A percentile compares a stretch with the other conserved stretches of the same genome.
phyloP scores from a whole-genome alignment of 2,888 invertebrate genomes.

The Spilarctia lutea region DNA sequence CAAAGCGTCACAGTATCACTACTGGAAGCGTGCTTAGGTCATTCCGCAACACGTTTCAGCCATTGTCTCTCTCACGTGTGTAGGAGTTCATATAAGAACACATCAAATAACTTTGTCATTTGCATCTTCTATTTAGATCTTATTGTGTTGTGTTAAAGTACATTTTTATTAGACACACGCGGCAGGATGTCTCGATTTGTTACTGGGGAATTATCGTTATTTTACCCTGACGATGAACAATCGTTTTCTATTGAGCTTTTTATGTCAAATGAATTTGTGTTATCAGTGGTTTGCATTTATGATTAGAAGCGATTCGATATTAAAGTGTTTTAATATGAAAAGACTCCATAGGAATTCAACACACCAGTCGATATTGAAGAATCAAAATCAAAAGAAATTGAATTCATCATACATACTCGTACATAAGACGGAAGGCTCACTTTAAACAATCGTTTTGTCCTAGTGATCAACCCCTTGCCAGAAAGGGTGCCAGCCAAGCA shows the following conservation, averaged over 20 bases:
- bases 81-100: slow-evolving; percentile 63
- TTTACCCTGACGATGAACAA: slow-evolving; percentile 48
- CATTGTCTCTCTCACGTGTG: slow-evolving; percentile 73
- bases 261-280: slow-evolving; percentile 25
- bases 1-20: slow-evolving; percentile 41
- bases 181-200: slow-evolving; percentile 61
- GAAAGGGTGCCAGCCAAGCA: no score
- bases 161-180: slow-evolving; percentile 38
- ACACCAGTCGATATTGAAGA: no score
- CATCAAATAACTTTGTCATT: slow-evolving; percentile 52
- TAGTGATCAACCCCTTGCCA: no score
- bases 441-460: not conserved
- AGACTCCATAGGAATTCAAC: not conserved
- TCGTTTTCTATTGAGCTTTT: slow-evolving; percentile 39
- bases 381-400: no score
- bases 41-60: slow-evolving; percentile 59
- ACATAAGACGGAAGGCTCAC: no score
- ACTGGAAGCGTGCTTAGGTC: slow-evolving; percentile 51
- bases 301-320: not conserved
- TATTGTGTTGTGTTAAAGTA: slow-evolving; percentile 41
- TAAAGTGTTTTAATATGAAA: not conserved
- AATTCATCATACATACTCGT: no score
- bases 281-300: slow-evolving; percentile 14
- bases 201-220: slow-evolving; percentile 62
- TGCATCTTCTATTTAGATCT: slow-evolving; percentile 39